These are phyloP conservation scores for Darevskia nairensis DNA, from an alignment of 2,797 vertebrate genomes.

Conservation along the genomic window DNA sequence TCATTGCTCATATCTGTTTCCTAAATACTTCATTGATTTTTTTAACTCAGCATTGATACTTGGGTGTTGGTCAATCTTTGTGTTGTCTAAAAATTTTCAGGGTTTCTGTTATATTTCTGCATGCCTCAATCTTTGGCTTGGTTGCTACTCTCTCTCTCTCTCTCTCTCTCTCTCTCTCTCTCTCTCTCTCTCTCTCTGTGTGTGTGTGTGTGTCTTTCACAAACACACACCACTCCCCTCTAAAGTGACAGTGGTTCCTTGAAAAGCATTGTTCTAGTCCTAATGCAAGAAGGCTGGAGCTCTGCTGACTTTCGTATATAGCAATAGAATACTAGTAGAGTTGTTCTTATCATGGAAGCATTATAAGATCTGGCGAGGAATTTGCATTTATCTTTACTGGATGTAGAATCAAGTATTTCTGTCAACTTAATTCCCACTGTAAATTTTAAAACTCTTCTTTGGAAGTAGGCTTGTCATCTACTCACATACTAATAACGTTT, in stretches of 20 bases:
- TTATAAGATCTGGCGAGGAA: background rate
- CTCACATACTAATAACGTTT: background rate
- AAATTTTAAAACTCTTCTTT: background rate
- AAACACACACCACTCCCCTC: background rate
- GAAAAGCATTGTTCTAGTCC: background rate
- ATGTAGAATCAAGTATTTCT: background rate
- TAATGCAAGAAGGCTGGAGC: background rate
- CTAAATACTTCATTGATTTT: background rate
- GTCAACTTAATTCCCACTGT: background rate
- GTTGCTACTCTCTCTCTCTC: too few species aligned
- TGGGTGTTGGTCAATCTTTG: too few species aligned
- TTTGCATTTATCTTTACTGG: background rate
- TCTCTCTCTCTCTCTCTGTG: too few species aligned
- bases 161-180: too few species aligned
- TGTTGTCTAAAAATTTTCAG: background rate
- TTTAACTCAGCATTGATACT: too few species aligned
- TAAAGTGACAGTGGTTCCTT: background rate
- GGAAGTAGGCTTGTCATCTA: background rate
- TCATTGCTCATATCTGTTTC: background rate
- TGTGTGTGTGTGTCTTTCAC: too few species aligned
- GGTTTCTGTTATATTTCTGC: background rate
- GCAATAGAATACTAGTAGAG: background rate
- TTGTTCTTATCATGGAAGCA: background rate
- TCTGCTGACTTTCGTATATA: background rate
- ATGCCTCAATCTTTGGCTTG: background rate